A percentile compares a stretch with the other conserved stretches of the same genome.
phyloP scores from a whole-genome alignment of 2,888 invertebrate genomes.

The Anaspis maculata region DNA sequence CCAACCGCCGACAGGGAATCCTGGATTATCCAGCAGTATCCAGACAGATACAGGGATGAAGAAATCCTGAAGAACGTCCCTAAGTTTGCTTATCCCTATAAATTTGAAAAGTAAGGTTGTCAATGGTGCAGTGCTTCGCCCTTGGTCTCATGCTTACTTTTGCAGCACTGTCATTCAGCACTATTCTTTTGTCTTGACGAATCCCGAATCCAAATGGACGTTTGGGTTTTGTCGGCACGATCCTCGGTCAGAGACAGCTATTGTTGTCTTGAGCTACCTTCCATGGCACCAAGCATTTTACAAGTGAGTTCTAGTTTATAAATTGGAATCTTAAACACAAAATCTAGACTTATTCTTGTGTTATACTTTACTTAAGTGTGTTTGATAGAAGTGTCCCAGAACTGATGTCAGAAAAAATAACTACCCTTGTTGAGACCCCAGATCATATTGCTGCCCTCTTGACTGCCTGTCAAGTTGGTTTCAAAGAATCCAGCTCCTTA shows the following conservation, averaged over 20 bases:
- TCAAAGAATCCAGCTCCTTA: too few species aligned
- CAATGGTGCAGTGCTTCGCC: background rate
- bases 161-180: constrained; percentile 77
- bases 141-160: constrained; percentile 1
- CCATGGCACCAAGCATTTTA: constrained; percentile 98
- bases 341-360: too few species aligned
- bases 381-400: too few species aligned
- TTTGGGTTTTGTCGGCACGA: constrained; percentile 97
- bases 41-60: constrained; percentile 73
- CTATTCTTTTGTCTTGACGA: constrained; percentile 95
- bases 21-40: constrained; percentile 77
- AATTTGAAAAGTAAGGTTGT: constrained; percentile 62
- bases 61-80: constrained; percentile 81
- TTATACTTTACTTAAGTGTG: too few species aligned
- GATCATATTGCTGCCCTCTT: too few species aligned
- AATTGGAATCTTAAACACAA: background rate
- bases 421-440: too few species aligned
- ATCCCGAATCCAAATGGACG: constrained; percentile 90
- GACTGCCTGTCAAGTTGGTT: too few species aligned
- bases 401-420: too few species aligned
- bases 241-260: constrained; percentile 77
- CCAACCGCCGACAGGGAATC: constrained; percentile 56
- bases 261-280: constrained; percentile 78
- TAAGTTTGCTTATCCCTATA: constrained; percentile 85
- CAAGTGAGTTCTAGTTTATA: constrained; percentile 51